A percentile compares a stretch with the other conserved stretches of the same genome.
phyloP scores from a whole-genome alignment of 2,113 vertebrate genomes.

The Acanthochromis polyacanthus region DNA sequence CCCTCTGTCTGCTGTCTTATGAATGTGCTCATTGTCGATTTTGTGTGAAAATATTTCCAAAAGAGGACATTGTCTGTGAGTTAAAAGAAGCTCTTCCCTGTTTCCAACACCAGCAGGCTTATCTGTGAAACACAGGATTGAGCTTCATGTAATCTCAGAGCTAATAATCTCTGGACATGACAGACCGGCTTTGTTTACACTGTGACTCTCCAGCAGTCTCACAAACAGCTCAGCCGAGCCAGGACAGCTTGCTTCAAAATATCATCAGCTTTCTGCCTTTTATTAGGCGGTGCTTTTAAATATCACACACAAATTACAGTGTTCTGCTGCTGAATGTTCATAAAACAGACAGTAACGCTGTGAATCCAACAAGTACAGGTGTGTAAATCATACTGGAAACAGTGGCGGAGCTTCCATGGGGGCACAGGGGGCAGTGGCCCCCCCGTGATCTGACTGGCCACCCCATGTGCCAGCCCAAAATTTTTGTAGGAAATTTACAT shows the following conservation, averaged over 20 bases:
- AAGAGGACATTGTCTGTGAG: not conserved
- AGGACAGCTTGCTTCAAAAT: slow-evolving; percentile 42
- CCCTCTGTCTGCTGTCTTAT: too few relatives aligned
- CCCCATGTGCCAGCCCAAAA: too few relatives aligned
- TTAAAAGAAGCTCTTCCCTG: not conserved
- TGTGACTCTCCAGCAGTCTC: slow-evolving; percentile 9
- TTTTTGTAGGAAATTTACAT: too few relatives aligned
- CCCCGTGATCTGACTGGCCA: too few relatives aligned
- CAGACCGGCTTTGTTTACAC: slow-evolving; percentile 33
- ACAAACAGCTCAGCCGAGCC: slow-evolving; percentile 23
- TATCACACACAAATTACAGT: too few relatives aligned
- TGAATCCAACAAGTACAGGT: too few relatives aligned
- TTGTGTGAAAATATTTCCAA: not conserved
- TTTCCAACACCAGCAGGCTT: not conserved
- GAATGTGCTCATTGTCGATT: not conserved
- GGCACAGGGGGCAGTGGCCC: too few relatives aligned
- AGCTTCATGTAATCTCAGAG: slow-evolving; percentile 19
- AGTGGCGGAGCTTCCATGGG: too few relatives aligned
- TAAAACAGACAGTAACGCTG: too few relatives aligned
- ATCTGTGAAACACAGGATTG: not conserved
- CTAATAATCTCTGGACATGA: slow-evolving; percentile 40
- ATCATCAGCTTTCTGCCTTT: not conserved
- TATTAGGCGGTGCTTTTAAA: not conserved
- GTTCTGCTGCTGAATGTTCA: too few relatives aligned
- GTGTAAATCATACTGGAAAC: too few relatives aligned